Evolutionary conservation across 2,113 vertebrate genomes (phyloP), one percentile per base, ranked within the genome.

Genomic region (Saimiri boliviensis): DNA sequence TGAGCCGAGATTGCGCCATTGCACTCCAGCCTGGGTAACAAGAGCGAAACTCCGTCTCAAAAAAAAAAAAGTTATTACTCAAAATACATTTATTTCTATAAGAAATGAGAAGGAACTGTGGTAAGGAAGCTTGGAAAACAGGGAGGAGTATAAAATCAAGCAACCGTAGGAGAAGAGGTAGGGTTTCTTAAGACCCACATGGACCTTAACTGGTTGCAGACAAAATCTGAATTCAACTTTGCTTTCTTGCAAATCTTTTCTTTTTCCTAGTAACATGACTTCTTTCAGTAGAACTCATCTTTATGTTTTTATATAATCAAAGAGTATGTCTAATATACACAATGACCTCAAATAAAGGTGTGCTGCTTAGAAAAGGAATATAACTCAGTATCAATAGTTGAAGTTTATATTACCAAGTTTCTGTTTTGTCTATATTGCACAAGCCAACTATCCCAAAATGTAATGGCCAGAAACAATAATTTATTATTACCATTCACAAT

Each of bases 211-310:
- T n/a, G n/a, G 37, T 6, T 82, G 32, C 14, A 82, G 76, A 85
- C 49, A 97, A 88, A 95, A 93, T 76, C 32, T 37, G 82, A 95
- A 87, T 82, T 93, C 35, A 27, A 8, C 32, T 85, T 86, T 42
- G 73, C 49, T 73, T 91, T 91, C 76, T 17, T 49, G 12, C 2
- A 42, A 73, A 79, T 88, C 35, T 68, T 63, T 88, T 35, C 66
- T 81, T 52, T 89, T 54, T 32, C 10, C 70, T 66, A 77, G 42
- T 49, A 82, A 93, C 6, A 79, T 32, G 6, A 85, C 40, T 91
- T 89, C 19, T 70, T 81, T 42, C 90, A n/a, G 11, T 42, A 93
- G 45, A 86, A 49, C n/a, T 80, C 74, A 54, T 56, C 7, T 47
- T 54, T 68, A 79, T 14, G 25, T 40, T 86, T 93, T 83, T 37